Conservation (phyloP, 2,797 vertebrate species). For the Ctenosaura bakeri region DNA sequence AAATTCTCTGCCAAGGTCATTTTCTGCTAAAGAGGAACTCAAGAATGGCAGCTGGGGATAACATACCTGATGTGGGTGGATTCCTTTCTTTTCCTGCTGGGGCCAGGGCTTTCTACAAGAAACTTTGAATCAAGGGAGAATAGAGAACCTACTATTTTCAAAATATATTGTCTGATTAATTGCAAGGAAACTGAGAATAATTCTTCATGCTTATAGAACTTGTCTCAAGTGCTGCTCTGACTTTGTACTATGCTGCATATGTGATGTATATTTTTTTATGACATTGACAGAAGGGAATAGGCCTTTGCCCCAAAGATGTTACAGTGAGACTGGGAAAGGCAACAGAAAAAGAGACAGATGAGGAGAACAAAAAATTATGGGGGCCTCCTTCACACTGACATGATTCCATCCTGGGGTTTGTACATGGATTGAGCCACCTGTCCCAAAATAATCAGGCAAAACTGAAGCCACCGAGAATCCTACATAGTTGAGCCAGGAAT, state of each 20-base stretch:
- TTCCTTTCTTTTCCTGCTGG: constrained; percentile 40
- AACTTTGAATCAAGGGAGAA: constrained; percentile 41
- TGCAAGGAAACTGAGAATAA: constrained; percentile 37
- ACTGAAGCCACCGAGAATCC: too few species aligned
- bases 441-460: too few species aligned
- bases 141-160: constrained; percentile 61
- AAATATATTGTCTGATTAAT: constrained; percentile 45
- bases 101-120: constrained; percentile 42
- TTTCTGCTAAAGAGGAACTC: constrained; percentile 9
- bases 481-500: too few species aligned
- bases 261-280: background rate
- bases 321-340: background rate
- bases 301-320: background rate
- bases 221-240: background rate
- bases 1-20: background rate
- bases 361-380: background rate
- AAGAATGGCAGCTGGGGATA: constrained; percentile 23
- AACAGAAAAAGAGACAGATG: background rate
- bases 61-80: constrained; percentile 23
- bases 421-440: too few species aligned
- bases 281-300: background rate
- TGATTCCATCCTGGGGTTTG: too few species aligned
- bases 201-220: constrained; percentile 13
- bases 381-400: too few species aligned
- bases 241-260: background rate